A percentile compares a stretch with the other conserved stretches of the same genome.
Conservation (phyloP, 2,888 invertebrate species). For the Anodontia alba region DNA sequence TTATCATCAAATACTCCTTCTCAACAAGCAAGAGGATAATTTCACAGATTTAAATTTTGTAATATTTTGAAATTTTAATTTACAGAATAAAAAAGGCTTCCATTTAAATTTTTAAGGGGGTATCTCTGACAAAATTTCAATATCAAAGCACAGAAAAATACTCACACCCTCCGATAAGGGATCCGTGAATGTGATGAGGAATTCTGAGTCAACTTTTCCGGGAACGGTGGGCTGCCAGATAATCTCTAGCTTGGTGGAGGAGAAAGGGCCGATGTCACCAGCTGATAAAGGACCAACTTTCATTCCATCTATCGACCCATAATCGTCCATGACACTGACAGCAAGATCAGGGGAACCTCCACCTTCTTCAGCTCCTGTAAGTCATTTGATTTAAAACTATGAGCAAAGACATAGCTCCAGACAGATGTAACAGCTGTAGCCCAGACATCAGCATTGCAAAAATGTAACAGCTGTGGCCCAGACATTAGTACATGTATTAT, state of each 20-base stretch:
- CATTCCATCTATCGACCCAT: constrained; percentile 79
- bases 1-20: no score
- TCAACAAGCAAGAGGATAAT: no score
- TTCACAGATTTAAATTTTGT: no score
- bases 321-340: constrained; percentile 76
- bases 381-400: neutral
- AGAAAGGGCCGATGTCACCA: constrained; percentile 82
- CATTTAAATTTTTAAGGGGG: no score
- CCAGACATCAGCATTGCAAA: no score
- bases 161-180: constrained; percentile 81
- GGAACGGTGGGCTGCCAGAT: constrained; percentile 83
- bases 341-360: constrained; percentile 66
- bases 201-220: constrained; percentile 82
- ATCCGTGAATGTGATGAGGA: constrained; percentile 81
- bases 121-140: no score
- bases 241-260: constrained; percentile 82
- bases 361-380: constrained; percentile 23
- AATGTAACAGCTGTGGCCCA: no score
- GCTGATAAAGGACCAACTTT: constrained; percentile 72
- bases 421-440: no score
- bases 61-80: no score
- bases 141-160: neutral
- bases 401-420: no score
- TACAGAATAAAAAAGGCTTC: no score
- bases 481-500: no score